Evolutionary conservation across 1,140 invertebrate species (phyloP), one percentile per base, ranked within the genome.

Genomic region (Patella vulgata): DNA sequence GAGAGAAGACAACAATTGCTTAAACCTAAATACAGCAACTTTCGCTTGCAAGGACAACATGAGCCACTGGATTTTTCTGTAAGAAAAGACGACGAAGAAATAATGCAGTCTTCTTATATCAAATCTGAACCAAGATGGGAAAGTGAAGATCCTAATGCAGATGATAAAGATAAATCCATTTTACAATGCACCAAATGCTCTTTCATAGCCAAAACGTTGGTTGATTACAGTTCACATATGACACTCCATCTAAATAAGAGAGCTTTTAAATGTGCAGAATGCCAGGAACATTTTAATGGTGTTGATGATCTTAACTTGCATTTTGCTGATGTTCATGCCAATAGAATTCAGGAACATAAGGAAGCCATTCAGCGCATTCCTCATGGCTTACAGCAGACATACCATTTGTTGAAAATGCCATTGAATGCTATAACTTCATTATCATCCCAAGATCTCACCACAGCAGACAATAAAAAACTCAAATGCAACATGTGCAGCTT

Each of bases 401-500:
- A 81, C 57, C 79, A 82, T 59, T 67, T 80, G 1, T 64, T 80
- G 6, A 78, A 79, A 53, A 81, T 81, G 74, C 78, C 78, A 52
- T 61, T 81, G 9, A 73, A 77, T 48, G 67, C 68, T 23, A 74
- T 81, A 8, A 68, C 73, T 27, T 64, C 69, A 14, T 66, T 79
- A 11, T 61, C 66, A 40, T 60, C 72, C 46, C 77, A 75, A 44
- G 78, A 80, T 27, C 54, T 70, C 1, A 46, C 68, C 1, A 36
- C 36, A 36, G 50, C 51, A 1, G 77, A 78, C 46, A 58, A 62
- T 27, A 76, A 75, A 43, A 76, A 76, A 44, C 63, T 83, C 14
- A 81, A 81, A 71, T 81, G 80, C 62, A 81, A 75, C 53, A 77
- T 77, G 72, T 84, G 82, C 66, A 63, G 73, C 21, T 81, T 82